Base-by-base conservation (phyloP, 1,140 invertebrate genomes). In the Tetramorium alpestre region DNA sequence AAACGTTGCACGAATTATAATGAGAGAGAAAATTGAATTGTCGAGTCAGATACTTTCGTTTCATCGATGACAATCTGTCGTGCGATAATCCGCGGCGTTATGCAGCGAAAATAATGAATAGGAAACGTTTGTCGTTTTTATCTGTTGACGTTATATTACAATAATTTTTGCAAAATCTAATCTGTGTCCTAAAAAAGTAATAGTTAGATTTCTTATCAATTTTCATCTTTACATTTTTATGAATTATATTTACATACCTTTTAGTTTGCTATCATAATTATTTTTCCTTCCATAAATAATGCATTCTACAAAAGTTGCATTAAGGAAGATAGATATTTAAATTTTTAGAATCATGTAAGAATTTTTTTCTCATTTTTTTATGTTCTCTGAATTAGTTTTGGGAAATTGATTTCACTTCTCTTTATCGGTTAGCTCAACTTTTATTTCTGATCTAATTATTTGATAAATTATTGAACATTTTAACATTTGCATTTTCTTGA, bases 21-120 rank as follows among this genome's bases (percentile, higher is more conserved):
- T 72, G 22, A 82, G n/a, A 58, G 13, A 16, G 16, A 6, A 60
- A 33, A 60, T 56, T 69, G 16, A 33, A 69, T 56, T 56, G 33
- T 56, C 38, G 62, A 80, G 47, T 41, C 77, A 18, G 67, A 60
- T 60, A 47, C 8, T 60, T 73, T 82, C 13, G 49, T 82, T 73
- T 49, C 41, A 47, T 47, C 65, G 80, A 72, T 64, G 62, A 54
- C 47, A 80, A 47, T 67, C 13, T 41, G 38, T 56, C 64, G 33
- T 44, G 49, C 41, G 18, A 47, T 38, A 78, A 78, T 47, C 44
- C 41, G 6, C 11, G 3, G 0, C 0, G 8, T 65, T 38, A 6
- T 16, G 44, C 4, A 44, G n/a, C 18, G 33, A 22, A 41, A 60
- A 54, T 41, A 4, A 70, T 33, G 5, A 82, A 28, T 33, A 81